Percentiles rank a stretch among this genome's conserved stretches.
Evolutionary conservation across 2,113 vertebrate genomes (phyloP).

Genomic region (Rostratula benghalensis): DNA sequence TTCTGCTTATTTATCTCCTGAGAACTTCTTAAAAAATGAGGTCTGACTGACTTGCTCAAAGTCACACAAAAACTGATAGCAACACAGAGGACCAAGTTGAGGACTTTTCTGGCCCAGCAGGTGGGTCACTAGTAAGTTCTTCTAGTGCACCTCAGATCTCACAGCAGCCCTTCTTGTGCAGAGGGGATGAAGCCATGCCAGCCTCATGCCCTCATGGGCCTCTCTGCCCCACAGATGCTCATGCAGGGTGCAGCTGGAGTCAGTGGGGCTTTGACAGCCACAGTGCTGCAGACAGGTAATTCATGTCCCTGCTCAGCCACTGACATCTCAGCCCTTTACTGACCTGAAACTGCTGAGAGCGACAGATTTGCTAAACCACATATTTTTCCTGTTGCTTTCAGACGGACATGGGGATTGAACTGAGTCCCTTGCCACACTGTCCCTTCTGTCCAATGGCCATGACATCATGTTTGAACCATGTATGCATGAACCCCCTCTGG

Average conservation of each 20-base stretch:
- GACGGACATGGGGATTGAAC: background rate
- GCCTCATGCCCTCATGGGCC: accelerated
- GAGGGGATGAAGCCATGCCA: background rate
- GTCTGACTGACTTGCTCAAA: background rate
- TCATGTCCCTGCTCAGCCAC: background rate
- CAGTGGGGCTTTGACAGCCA: background rate
- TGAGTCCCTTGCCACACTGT: background rate
- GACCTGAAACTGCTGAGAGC: background rate
- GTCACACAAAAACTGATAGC: background rate
- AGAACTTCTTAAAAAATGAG: background rate
- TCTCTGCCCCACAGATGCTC: background rate
- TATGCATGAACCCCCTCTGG: background rate
- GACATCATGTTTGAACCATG: background rate
- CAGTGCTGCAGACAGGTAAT: background rate
- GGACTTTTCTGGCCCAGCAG: background rate
- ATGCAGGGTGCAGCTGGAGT: background rate
- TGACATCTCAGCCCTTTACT: background rate
- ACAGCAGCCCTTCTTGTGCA: background rate
- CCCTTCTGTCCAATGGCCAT: background rate
- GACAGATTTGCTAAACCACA: background rate
- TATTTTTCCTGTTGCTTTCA: background rate
- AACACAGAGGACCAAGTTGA: background rate
- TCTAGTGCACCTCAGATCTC: background rate
- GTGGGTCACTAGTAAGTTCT: background rate
- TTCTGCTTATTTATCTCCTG: background rate